Percentiles rank a stretch among this genome's conserved stretches.
These are phyloP conservation scores for Eutrigla gurnardus DNA, from an alignment of 2,797 vertebrate genomes.

Conservation along the genomic window DNA sequence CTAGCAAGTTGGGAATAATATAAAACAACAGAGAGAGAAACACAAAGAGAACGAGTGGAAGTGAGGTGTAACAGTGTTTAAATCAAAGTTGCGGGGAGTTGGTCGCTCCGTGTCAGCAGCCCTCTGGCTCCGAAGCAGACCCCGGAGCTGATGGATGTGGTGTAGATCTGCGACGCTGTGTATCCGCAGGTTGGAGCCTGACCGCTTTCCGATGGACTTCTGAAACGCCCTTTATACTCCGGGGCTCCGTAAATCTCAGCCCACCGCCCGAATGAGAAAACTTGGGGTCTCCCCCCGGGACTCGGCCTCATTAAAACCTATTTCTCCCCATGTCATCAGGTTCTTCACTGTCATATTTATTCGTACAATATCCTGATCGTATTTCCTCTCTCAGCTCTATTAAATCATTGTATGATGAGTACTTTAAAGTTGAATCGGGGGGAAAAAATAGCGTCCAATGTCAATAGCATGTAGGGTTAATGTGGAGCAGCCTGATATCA, in stretches of 20 bases:
- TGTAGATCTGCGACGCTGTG: slow-evolving; percentile 46
- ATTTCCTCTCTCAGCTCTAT: slow-evolving; percentile 46
- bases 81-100: slow-evolving; percentile 50
- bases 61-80: slow-evolving; percentile 42
- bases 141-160: slow-evolving; percentile 64
- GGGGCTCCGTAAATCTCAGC: slow-evolving; percentile 45
- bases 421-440: slow-evolving; percentile 20
- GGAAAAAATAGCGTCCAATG: slow-evolving; percentile 15
- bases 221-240: slow-evolving; percentile 25
- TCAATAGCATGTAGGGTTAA: slow-evolving; percentile 33
- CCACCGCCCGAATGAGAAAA: slow-evolving; percentile 46
- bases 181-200: slow-evolving; percentile 48
- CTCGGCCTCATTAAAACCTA: slow-evolving; percentile 41
- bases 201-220: slow-evolving; percentile 45
- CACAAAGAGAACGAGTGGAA: background rate
- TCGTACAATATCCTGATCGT: slow-evolving; percentile 49
- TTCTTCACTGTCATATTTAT: slow-evolving; percentile 53
- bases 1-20: background rate
- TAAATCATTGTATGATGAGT: slow-evolving; percentile 31
- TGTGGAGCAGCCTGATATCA: slow-evolving; percentile 26
- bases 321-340: slow-evolving; percentile 56
- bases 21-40: background rate
- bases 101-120: slow-evolving; percentile 25
- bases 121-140: slow-evolving; percentile 47
- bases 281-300: slow-evolving; percentile 28